phyloP scores from a whole-genome alignment of 2,113 vertebrate genomes.

The Notechis scutatus region DNA sequence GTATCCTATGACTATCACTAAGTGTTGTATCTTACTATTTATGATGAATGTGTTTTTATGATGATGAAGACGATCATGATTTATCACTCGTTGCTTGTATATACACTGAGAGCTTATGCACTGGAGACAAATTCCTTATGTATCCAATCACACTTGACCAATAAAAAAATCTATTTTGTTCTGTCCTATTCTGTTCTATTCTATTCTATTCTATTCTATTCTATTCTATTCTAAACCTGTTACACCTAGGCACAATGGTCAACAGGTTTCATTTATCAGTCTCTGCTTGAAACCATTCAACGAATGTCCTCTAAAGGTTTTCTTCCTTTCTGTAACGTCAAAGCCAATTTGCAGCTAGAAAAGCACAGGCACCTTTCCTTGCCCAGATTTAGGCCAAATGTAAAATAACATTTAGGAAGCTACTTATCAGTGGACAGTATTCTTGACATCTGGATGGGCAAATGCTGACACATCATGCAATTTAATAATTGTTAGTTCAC shows the following conservation, averaged over 20 bases:
- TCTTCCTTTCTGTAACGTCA: background rate
- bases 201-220: too few species aligned
- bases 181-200: too few species aligned
- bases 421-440: background rate
- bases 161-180: too few species aligned
- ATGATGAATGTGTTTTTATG: too few species aligned
- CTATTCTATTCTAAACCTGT: background rate
- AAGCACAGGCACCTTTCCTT: background rate
- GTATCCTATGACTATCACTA: too few species aligned
- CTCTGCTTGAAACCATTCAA: background rate
- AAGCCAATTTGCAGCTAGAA: background rate
- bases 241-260: background rate
- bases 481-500: background rate
- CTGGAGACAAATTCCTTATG: too few species aligned
- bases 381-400: background rate
- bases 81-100: too few species aligned
- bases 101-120: too few species aligned
- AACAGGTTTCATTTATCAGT: background rate
- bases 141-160: too few species aligned
- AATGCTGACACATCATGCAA: background rate
- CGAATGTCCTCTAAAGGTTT: background rate
- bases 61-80: too few species aligned
- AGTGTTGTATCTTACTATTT: too few species aligned
- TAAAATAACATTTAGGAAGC: background rate
- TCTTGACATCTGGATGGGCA: background rate